Percentiles rank a stretch among this genome's conserved stretches.
phyloP scores from a whole-genome alignment of 2,113 vertebrate species.

The Sula dactylatra region DNA sequence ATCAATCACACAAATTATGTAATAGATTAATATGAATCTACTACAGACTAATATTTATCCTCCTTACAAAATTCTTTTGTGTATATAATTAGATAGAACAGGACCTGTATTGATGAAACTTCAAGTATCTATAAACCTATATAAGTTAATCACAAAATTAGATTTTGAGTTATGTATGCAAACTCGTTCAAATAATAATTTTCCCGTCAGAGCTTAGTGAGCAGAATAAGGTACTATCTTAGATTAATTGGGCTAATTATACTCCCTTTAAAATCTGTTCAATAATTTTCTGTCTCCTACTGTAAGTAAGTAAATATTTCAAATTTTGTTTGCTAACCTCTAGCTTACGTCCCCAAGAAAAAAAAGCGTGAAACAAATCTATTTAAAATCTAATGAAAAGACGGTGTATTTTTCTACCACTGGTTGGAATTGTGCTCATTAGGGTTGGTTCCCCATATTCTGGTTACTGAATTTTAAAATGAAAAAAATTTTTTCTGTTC shows the following conservation, averaged over 20 bases:
- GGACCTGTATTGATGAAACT: background rate
- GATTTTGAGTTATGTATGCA: conserved; percentile 11
- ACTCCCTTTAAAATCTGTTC: conserved; percentile 39
- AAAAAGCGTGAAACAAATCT: background rate
- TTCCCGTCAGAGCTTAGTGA: conserved; percentile 8
- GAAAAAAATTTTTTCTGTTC: background rate
- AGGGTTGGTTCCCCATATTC: background rate
- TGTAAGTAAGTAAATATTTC: conserved; percentile 20
- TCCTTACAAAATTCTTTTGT: background rate
- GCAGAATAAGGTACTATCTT: conserved; percentile 43
- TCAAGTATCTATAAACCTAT: background rate
- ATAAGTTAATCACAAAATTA: conserved; percentile 25
- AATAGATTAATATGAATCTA: background rate
- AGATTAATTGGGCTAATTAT: conserved; percentile 66
- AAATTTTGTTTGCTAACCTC: background rate
- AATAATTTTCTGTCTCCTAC: conserved; percentile 36
- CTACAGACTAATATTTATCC: background rate
- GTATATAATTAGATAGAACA: background rate
- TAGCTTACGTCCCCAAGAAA: background rate
- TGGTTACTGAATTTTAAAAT: background rate
- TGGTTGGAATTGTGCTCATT: background rate
- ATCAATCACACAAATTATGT: background rate
- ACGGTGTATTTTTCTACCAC: background rate
- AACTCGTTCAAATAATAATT: conserved; percentile 37
- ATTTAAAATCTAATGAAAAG: background rate